phyloP scores from a whole-genome alignment of 2,113 vertebrate genomes.

The Halcyon malimbica region DNA sequence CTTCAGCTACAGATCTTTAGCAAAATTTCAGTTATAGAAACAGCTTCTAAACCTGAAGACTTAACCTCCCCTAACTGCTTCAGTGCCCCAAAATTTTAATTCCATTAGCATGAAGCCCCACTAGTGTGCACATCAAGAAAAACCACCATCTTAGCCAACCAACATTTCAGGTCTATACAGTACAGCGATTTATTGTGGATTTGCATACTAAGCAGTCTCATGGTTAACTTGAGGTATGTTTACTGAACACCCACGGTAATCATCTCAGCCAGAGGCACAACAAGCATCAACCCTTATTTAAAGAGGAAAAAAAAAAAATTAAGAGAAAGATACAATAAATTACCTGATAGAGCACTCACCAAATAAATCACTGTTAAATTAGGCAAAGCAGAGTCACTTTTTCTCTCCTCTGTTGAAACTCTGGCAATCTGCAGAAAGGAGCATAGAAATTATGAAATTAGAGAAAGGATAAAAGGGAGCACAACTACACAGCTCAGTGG shows the following conservation, averaged over 20 bases:
- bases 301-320: neutral
- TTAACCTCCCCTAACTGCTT: neutral
- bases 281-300: neutral
- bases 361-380: neutral
- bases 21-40: neutral
- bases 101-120: neutral
- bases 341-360: neutral
- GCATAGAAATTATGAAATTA: neutral
- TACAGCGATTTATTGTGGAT: neutral
- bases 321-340: neutral
- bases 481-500: neutral
- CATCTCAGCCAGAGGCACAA: neutral
- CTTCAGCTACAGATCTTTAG: neutral
- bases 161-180: neutral
- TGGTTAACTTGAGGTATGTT: neutral
- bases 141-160: neutral
- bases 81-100: neutral
- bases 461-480: neutral
- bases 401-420: neutral
- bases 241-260: neutral
- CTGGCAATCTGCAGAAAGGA: constrained; percentile 11
- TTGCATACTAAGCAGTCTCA: neutral
- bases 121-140: neutral
- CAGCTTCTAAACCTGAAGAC: neutral
- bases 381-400: neutral